Conservation (phyloP, 2,888 invertebrate species). For the Stomorhina lunata region DNA sequence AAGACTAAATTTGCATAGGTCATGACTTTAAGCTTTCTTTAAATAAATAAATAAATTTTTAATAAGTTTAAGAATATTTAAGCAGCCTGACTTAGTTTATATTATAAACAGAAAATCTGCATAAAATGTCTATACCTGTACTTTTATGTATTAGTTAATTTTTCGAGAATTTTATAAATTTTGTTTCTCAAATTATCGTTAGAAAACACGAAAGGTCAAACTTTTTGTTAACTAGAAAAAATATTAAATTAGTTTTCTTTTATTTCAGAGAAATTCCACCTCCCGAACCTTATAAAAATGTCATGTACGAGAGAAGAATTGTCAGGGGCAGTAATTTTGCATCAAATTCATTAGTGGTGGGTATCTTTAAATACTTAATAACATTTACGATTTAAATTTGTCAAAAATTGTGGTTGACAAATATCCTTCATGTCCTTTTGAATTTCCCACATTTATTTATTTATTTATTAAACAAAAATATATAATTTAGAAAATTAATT, state of each 20-base stretch:
- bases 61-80: background rate
- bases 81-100: background rate
- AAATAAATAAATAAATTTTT: background rate
- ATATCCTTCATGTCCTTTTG: no score
- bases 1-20: conserved; percentile 75
- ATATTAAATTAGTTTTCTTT: conserved; percentile 45
- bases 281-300: conserved; percentile 85
- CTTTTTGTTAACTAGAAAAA: conserved; percentile 50
- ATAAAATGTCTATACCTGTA: no score
- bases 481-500: conserved; percentile 39
- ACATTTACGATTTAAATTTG: background rate
- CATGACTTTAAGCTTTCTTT: conserved; percentile 74
- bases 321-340: conserved; percentile 90
- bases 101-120: no score
- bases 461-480: background rate
- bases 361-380: conserved; percentile 52
- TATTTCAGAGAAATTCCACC: conserved; percentile 75
- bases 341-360: conserved; percentile 73
- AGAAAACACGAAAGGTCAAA: conserved; percentile 42
- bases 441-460: conserved; percentile 8
- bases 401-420: background rate
- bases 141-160: no score
- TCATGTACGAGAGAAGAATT: conserved; percentile 94
- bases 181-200: background rate
- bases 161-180: background rate